Evolutionary conservation across 2,888 invertebrate genomes (phyloP).

Genomic region (Protonemura montana): DNA sequence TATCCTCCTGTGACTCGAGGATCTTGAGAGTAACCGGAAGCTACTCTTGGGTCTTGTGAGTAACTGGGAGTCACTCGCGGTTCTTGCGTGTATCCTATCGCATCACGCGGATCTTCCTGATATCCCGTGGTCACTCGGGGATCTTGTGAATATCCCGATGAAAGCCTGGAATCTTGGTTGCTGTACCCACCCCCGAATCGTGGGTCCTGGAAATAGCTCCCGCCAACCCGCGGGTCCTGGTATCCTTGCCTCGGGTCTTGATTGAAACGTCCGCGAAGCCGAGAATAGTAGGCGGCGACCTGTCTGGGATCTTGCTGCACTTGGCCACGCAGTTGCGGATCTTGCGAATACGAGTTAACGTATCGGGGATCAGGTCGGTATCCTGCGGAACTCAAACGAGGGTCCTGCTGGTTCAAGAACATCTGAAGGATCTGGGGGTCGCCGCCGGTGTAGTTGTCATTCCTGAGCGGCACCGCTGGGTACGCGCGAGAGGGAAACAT

Average conservation of each 20-base stretch:
- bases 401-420: constrained; percentile 24
- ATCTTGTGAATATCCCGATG: background rate
- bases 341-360: background rate
- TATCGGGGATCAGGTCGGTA: constrained; percentile 33
- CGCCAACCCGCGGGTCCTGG: constrained; percentile 28
- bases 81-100: background rate
- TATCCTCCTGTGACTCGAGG: background rate
- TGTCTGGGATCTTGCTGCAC: background rate
- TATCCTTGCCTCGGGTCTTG: constrained; percentile 22
- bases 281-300: background rate
- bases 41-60: constrained; percentile 17
- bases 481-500: background rate
- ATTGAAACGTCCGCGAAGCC: background rate
- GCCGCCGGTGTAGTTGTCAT: constrained; percentile 16
- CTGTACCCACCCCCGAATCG: constrained; percentile 22
- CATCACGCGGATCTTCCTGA: constrained; percentile 5
- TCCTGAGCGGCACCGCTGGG: background rate
- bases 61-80: background rate
- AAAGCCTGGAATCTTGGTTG: constrained; percentile 7
- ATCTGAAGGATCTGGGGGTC: constrained; percentile 36
- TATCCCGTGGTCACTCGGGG: constrained; percentile 14
- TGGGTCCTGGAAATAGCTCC: constrained; percentile 24
- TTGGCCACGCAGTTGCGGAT: background rate
- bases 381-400: background rate
- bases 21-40: background rate